Base-by-base conservation (phyloP, 2,888 invertebrate species). In the Zygothrica quintamaculata region DNA sequence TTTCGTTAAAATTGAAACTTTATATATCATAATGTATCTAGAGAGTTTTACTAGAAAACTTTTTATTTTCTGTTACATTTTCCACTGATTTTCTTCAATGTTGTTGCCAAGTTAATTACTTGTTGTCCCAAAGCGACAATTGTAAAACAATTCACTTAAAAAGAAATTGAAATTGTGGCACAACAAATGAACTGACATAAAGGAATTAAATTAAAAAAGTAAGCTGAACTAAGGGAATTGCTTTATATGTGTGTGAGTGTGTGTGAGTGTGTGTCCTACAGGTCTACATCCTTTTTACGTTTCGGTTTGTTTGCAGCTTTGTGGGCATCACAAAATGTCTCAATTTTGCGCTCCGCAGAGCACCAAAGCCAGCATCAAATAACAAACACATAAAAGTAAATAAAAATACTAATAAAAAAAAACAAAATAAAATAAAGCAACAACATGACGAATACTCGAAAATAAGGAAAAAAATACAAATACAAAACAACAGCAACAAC, bases 381-480 rank as follows among this genome's bases (percentile, higher is more conserved):
- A 80, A 80, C 84, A 86, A 86, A 80, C 84, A 86, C 84, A 86
- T 80, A 86, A 80, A 80, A 80, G 87, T 84, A 86, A 86, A 86
- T 86, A 84, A 86, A 77, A 86, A 78, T 65, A 65, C 65, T 57
- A 78, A 79, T 75, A 82, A 81, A 70, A 76, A 50, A n/a, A n/a
- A n/a, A n/a, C n/a, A n/a, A n/a, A n/a, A n/a, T n/a, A n/a, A n/a
- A n/a, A n/a, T n/a, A n/a, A n/a, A n/a, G n/a, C n/a, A 22, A 16
- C 7, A 46, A 62, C 34, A 46, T 36, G 29, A 58, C 22, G 34
- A 58, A 53, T 36, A 53, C 40, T 2, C 29, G 7, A 5, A 29
- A n/a, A 5, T 8, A 29, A 29, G 1, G 1, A 29, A 29, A 29
- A 29, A 29, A 50, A 62, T 43, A 46, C 53, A 50, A 53, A 18